Conservation (phyloP, 2,888 invertebrate species). For the Ditylenchus weischeri region DNA sequence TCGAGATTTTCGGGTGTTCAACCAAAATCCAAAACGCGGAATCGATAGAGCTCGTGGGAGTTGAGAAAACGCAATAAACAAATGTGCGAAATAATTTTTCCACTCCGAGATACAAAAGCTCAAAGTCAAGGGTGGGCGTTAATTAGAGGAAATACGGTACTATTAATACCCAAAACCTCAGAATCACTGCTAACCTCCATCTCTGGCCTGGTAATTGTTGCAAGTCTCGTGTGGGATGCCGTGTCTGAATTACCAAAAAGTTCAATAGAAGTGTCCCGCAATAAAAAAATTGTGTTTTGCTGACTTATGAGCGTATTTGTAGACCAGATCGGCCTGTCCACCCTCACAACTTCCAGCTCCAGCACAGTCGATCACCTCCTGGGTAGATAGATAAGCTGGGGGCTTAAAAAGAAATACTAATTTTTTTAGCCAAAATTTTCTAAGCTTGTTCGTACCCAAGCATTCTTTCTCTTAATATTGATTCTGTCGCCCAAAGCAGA, state of each 20-base stretch:
- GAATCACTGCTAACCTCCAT: conserved; percentile 52
- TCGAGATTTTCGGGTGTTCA: too few species aligned
- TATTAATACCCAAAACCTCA: neutral
- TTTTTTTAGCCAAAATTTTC: conserved; percentile 15
- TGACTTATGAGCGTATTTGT: conserved; percentile 60
- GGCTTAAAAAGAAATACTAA: conserved; percentile 5
- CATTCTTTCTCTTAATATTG: conserved; percentile 62
- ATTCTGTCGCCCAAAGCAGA: conserved; percentile 63
- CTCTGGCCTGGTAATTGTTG: conserved; percentile 64
- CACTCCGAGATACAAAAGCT: too few species aligned
- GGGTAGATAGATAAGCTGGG: conserved; percentile 61
- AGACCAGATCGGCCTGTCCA: conserved; percentile 60
- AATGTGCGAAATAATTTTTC: too few species aligned
- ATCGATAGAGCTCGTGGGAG: too few species aligned
- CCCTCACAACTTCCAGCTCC: conserved; percentile 61
- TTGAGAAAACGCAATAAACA: too few species aligned
- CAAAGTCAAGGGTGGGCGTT: too few species aligned
- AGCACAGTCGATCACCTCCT: conserved; percentile 62
- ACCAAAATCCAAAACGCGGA: too few species aligned
- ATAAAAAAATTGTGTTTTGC: neutral
- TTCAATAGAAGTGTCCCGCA: too few species aligned
- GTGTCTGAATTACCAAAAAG: conserved; percentile 24
- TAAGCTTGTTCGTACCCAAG: conserved; percentile 58
- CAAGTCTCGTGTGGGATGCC: conserved; percentile 64
- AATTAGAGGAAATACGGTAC: too few species aligned